Evolutionary conservation across 1,140 invertebrate genomes (phyloP), one percentile per base, ranked within the genome.

Genomic region (Neoseiulus cucumeris): DNA sequence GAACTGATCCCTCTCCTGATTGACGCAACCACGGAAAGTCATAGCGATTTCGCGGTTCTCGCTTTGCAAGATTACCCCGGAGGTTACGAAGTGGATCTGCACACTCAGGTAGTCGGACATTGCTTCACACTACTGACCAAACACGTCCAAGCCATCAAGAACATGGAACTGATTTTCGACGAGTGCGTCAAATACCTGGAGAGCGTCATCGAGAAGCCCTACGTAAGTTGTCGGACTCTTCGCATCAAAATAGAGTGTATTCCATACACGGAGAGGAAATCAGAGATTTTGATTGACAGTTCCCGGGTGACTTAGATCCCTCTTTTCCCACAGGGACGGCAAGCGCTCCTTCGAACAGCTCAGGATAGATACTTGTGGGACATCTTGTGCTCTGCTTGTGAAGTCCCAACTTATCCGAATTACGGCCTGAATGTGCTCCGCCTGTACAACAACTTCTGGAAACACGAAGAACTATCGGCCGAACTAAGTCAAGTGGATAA

Each of bases 1-100:
- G 33, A 39, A 39, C 73, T 89, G 6, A 81, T 86, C 44, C 81
- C 85, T 0, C 75, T 88, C n/a, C 82, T 84, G 28, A 78, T 87
- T 71, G 87, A 89, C 73, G 78, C 81, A 20, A 80, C 85, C 9
- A 86, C 83, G 7, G 83, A 85, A 71, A 86, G 83, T 71, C 75
- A 87, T 30, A 79, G 81, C 66, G 83, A 85, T 64, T 72, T 71
- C 65, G 39, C 41, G 64, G 44, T 51, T 64, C 42, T 67, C 64
- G 9, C 22, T 30, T 28, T 66, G 55, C 25, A 30, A 59, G 51
- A 59, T 25, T 59, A 29, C 14, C 51, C 51, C 51, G 51, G 51
- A 6, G 51, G 51, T 17, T 59, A 59, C 33, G 51, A 59, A 33
- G 22, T 17, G 14, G 51, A 59, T 29, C 25, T 59, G 51, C 51